Evolutionary conservation across 1,140 invertebrate species (phyloP).

Genomic region (Megalonaias nervosa): DNA sequence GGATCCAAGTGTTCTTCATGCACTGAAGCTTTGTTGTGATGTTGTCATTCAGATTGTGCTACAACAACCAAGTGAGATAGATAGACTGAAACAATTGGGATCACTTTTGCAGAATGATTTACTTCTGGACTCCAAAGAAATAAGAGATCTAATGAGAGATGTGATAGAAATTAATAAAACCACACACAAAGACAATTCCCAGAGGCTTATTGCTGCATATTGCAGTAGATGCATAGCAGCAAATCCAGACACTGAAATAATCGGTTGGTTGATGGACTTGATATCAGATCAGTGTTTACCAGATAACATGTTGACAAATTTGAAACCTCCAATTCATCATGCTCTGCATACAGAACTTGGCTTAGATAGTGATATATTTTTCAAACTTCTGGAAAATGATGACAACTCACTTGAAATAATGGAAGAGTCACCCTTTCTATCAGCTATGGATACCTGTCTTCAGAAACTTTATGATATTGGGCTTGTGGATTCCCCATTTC

Average conservation of each 20-base stretch:
- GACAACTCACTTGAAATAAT: too few relatives aligned
- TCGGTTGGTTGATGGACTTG: too few relatives aligned
- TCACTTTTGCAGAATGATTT: neutral
- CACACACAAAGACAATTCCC: neutral
- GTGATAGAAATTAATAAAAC: neutral
- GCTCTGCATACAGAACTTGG: too few relatives aligned
- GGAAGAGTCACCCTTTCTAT: too few relatives aligned
- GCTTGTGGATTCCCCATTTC: too few relatives aligned
- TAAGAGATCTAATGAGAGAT: neutral
- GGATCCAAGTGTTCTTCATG: neutral
- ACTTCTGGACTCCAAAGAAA: slow-evolving; percentile 2
- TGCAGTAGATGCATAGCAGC: slow-evolving; percentile 7
- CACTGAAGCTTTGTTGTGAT: slow-evolving; percentile 11
- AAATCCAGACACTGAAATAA: slow-evolving; percentile 4
- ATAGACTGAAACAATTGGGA: neutral
- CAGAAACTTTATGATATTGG: too few relatives aligned
- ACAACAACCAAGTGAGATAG: neutral
- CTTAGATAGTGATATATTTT: too few relatives aligned
- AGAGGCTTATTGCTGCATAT: slow-evolving; percentile 5
- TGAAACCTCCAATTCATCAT: too few relatives aligned
- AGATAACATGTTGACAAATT: too few relatives aligned
- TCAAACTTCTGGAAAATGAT: too few relatives aligned
- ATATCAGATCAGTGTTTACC: too few relatives aligned
- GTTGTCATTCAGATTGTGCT: neutral
- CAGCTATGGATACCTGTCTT: too few relatives aligned